phyloP scores from a whole-genome alignment of 2,888 invertebrate genomes.

The Lypha dubia region DNA sequence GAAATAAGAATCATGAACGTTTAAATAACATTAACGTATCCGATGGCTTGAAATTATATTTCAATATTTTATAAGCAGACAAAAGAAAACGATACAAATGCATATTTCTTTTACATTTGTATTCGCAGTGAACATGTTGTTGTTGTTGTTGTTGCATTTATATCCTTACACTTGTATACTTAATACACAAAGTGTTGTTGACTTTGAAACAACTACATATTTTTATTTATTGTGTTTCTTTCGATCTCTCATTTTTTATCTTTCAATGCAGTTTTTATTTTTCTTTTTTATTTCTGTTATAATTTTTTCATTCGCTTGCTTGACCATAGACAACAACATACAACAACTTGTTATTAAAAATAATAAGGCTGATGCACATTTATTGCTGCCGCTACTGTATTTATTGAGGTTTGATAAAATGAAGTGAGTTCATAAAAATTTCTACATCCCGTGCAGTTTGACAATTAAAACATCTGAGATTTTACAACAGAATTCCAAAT shows the following conservation, averaged over 20 bases:
- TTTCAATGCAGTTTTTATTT: slow-evolving; percentile 26
- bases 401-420: not conserved
- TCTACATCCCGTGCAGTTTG: not conserved
- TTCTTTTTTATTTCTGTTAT: slow-evolving; percentile 19
- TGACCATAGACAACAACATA: slow-evolving; percentile 5
- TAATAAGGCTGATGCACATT: not conserved
- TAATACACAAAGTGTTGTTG: slow-evolving; percentile 51
- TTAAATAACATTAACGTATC: slow-evolving; percentile 47
- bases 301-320: slow-evolving; percentile 21
- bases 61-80: slow-evolving; percentile 16
- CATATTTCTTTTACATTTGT: not conserved
- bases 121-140: not conserved
- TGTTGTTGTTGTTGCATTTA: not conserved
- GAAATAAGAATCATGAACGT: slow-evolving; percentile 31
- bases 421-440: not conserved
- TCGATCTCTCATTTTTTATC: slow-evolving; percentile 22
- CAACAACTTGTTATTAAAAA: not conserved
- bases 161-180: slow-evolving; percentile 11
- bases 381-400: not conserved
- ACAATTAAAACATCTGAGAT: not conserved
- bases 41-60: slow-evolving; percentile 33
- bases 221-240: not conserved
- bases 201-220: slow-evolving; percentile 54
- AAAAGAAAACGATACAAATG: slow-evolving; percentile 15
- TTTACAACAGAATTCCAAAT: not conserved